Percentiles rank a stretch among this genome's conserved stretches.
These are phyloP conservation scores for Erebia palarica DNA, from an alignment of 2,888 invertebrate species.

Conservation along the genomic window DNA sequence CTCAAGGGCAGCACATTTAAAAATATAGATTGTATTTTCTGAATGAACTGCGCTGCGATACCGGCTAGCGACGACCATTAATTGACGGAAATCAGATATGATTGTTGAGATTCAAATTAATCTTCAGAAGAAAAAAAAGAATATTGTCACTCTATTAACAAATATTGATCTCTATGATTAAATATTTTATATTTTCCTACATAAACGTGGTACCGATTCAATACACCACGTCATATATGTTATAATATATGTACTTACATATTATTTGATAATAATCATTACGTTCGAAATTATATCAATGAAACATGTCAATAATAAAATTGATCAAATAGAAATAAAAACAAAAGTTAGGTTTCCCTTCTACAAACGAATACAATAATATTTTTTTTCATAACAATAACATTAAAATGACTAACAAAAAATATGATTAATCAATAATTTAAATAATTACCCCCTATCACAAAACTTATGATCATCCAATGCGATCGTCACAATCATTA, in stretches of 20 bases:
- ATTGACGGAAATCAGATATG: constrained; percentile 39
- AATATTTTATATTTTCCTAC: neutral
- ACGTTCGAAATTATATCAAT: too few species aligned
- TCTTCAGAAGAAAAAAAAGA: neutral
- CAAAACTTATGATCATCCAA: neutral
- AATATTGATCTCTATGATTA: neutral
- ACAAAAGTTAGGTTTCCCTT: too few species aligned
- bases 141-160: neutral
- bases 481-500: neutral
- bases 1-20: too few species aligned
- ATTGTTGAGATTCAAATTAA: constrained; percentile 21
- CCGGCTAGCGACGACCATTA: constrained; percentile 19
- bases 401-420: neutral
- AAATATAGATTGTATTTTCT: too few species aligned
- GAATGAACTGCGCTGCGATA: neutral
- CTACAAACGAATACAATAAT: neutral
- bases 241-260: too few species aligned
- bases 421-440: neutral
- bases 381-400: neutral
- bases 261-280: too few species aligned
- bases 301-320: too few species aligned
- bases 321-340: too few species aligned
- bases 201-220: neutral
- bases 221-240: too few species aligned
- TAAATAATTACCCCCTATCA: neutral